These are phyloP conservation scores for Drosophila anceps DNA, from an alignment of 2,888 invertebrate species.

Conservation along the genomic window DNA sequence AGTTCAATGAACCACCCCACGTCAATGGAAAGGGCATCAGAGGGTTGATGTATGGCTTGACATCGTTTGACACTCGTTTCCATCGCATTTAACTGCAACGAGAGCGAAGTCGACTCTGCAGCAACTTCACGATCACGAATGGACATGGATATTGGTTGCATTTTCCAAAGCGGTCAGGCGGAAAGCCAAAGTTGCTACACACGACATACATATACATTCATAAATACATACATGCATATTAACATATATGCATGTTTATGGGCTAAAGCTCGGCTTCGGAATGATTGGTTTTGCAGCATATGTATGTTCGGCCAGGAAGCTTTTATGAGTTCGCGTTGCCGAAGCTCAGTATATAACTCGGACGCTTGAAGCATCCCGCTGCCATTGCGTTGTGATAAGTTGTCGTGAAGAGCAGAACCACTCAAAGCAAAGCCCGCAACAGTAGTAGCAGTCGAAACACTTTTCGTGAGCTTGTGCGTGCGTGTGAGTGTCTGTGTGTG, in stretches of 20 bases:
- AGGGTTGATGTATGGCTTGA: slow-evolving; percentile 55
- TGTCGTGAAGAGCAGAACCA: slow-evolving; percentile 55
- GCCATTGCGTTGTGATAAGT: slow-evolving; percentile 67
- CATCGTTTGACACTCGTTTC: slow-evolving; percentile 31
- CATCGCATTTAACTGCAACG: neutral
- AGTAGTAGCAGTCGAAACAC: slow-evolving; percentile 2
- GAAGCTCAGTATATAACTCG: slow-evolving; percentile 70
- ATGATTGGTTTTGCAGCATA: slow-evolving; percentile 15
- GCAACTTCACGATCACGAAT: slow-evolving; percentile 37
- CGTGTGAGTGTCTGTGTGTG: slow-evolving; percentile 11
- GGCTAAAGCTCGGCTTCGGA: slow-evolving; percentile 64
- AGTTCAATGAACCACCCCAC: slow-evolving; percentile 65
- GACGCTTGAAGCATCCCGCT: slow-evolving; percentile 62
- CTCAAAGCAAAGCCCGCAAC: slow-evolving; percentile 17
- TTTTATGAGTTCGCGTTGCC: slow-evolving; percentile 30
- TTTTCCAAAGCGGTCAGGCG: slow-evolving; percentile 59
- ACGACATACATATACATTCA: neutral
- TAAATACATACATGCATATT: neutral
- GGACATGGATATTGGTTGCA: slow-evolving; percentile 42
- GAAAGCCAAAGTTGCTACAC: slow-evolving; percentile 64
- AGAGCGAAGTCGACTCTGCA: slow-evolving; percentile 17
- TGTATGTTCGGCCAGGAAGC: slow-evolving; percentile 34
- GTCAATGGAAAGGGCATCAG: slow-evolving; percentile 55
- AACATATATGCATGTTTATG: slow-evolving; percentile 46
- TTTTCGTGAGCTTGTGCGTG: slow-evolving; percentile 10